phyloP scores from a whole-genome alignment of 2,113 vertebrate genomes.

The Girardinichthys multiradiatus region DNA sequence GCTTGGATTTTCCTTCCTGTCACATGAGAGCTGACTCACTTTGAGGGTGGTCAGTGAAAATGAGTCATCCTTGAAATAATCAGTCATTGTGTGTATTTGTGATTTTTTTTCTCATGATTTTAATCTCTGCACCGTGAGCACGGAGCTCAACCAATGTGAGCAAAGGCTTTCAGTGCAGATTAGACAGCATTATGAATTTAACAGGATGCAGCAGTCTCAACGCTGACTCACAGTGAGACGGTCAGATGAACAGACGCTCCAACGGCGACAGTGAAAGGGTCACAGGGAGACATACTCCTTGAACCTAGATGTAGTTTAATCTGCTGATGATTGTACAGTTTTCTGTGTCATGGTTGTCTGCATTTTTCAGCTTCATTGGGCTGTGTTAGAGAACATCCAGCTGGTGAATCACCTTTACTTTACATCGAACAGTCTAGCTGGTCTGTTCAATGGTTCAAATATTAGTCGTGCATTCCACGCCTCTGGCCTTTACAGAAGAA shows the following conservation, averaged over 20 bases:
- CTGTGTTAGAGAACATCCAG: conserved; percentile 6
- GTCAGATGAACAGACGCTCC: conserved; percentile 12
- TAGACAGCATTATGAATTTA: conserved; percentile 48
- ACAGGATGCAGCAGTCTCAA: conserved; percentile 10
- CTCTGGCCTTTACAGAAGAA: neutral
- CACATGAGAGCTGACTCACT: conserved; percentile 47
- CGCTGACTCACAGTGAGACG: conserved; percentile 26
- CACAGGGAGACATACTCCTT: neutral
- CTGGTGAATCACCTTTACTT: neutral
- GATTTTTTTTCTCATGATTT: neutral
- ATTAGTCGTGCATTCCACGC: neutral
- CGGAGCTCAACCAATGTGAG: neutral
- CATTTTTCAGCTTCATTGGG: neutral
- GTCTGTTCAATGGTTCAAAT: too few species aligned
- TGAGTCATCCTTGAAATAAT: conserved; percentile 33
- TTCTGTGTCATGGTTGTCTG: neutral
- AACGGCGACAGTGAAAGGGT: conserved; percentile 1
- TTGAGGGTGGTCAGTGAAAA: conserved; percentile 16
- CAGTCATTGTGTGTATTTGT: neutral
- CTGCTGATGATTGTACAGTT: neutral
- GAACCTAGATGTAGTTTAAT: conserved; percentile 14
- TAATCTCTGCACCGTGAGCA: neutral
- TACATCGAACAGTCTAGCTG: too few species aligned
- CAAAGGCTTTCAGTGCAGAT: conserved; percentile 38
- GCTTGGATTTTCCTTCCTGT: conserved; percentile 5